Evolutionary conservation across 2,113 vertebrate species (phyloP), one percentile per base, ranked within the genome.

Genomic region (Halichoeres trimaculatus): DNA sequence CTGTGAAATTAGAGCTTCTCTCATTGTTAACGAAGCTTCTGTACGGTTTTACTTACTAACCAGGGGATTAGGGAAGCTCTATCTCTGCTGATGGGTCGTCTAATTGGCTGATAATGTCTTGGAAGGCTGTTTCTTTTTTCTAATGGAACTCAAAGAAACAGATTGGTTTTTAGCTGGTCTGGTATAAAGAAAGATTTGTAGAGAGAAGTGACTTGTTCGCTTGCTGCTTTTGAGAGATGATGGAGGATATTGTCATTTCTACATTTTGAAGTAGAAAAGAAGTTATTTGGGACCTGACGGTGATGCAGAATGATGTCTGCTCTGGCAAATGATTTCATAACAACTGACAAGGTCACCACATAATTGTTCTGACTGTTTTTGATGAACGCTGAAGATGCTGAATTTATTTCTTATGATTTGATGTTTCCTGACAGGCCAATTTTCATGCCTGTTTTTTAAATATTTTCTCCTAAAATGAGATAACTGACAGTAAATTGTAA

Each of bases 1-100:
- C 70, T 67, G 76, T 78, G 77, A 84, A 81, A 85, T 76, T 57
- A 38, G 57, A 79, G 34, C 1, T 26, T 14, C 19, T 60, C 60
- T 51, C 56, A 41, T 63, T 70, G 64, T 65, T 77, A 48, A 63
- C 34, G 10, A 14, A 8, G 43, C 9, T 16, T 58, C 13, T 22
- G 51, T 14, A 48, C 38, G 65, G 66, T 40, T 80, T 66, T 24
- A 68, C 52, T 83, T 76, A 64, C 50, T 50, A 50, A 76, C n/a
- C 43, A 52, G 55, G 66, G 52, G 70, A 56, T 74, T 66, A 41
- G 26, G 54, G 70, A 36, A 47, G 54, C 45, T 65, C 13, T n/a
- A 1, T 38, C 34, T 63, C 16, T 9, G 53, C 22, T 51, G 60
- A 78, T 76, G 60, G 76, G 45, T 70, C 26, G 69, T 41, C 67